Base-by-base conservation (phyloP, 2,888 invertebrate genomes). In the Mechanitis messenoides region DNA sequence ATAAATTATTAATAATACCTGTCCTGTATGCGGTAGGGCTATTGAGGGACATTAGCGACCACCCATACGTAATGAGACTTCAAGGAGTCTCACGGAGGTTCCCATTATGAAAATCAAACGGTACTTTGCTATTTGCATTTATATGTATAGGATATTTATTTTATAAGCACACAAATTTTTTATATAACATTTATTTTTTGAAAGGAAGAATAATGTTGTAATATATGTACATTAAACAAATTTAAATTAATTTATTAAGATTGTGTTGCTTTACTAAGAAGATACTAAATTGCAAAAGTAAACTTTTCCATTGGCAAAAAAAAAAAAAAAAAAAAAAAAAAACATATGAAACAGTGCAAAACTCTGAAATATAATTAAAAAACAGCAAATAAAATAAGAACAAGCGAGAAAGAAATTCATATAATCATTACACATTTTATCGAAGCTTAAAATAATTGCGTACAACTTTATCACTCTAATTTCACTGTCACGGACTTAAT, bases 1-100 rank as follows among this genome's bases (percentile, higher is more conserved):
- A 65, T 68, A 64, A 64, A 67, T 67, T 59, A 65, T 59, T 62
- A 63, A 62, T 63, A 58, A 60, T 56, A 59, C 50, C 56, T 60
- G 60, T 60, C 56, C 53, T 60, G 57, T 60, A 54, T 64, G 70
- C 70, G 70, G 70, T 68, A 68, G 68, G 70, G 71, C 69, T 64
- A 63, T 69, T 68, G 72, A 68, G 62, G 71, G 73, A 73, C 80
- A 79, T 80, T 80, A 81, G 74, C 70, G 81, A 71, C 81, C 81
- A 81, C 81, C 80, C 81, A 78, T 72, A 70, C 65, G 71, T 75
- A 76, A 75, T 75, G 73, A 77, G 70, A 31, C 28, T 50, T 50
- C 50, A 50, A 50, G 50, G 31, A 50, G 31, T 50, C 50, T 55
- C 54, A 55, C 33, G 54, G 54, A 35, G 33, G 45, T 20, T 56